Base-by-base conservation (phyloP, 2,797 vertebrate species). In the Ambastaia sidthimunki region DNA sequence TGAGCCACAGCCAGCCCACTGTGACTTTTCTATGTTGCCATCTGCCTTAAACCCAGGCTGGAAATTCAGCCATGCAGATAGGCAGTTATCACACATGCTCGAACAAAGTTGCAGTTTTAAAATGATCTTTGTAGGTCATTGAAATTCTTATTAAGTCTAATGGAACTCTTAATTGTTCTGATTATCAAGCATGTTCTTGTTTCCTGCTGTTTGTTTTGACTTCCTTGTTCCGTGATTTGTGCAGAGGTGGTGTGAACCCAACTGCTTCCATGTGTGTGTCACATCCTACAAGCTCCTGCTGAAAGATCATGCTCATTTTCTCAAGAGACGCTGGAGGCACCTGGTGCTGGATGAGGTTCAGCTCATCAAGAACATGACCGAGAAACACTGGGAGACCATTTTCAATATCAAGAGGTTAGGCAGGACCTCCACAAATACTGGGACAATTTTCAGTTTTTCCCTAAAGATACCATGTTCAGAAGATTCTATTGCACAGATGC, bases 271-370 rank as follows among this genome's bases (percentile, higher is more conserved):
- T 28, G 95, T 97, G 2, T 97, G 96, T 54, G 87, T 98, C 82
- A 97, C 96, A 0, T 96, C 97, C n/a, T 98, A 97, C 89, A 97
- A 97, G 87, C 93, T 97, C 72, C 90, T 98, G 34, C 94, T 98
- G 89, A 97, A 96, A 87, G 95, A 97, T 88, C 95, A 95, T 83
- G 90, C 91, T 34, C 93, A 96, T 41, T 97, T 98, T 81, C 90
- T 95, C 86, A 96, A 90, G 86, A 93, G 93, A 82, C 85, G 90
- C 50, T 98, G 97, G 97, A 95, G 91, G 67, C 96, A 97, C 72
- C 89, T 98, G 77, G 92, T 98, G 71, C 89, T 98, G 69, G 97
- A 97, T 16, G 96, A 97, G 87, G 95, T 97, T 89, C 96, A 97
- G 76, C 95, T 96, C 78, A 94, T 97, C 80, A 96, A 95, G 87